phyloP scores from a whole-genome alignment of 2,113 vertebrate species.

The Ophthalmolycus amberensis region DNA sequence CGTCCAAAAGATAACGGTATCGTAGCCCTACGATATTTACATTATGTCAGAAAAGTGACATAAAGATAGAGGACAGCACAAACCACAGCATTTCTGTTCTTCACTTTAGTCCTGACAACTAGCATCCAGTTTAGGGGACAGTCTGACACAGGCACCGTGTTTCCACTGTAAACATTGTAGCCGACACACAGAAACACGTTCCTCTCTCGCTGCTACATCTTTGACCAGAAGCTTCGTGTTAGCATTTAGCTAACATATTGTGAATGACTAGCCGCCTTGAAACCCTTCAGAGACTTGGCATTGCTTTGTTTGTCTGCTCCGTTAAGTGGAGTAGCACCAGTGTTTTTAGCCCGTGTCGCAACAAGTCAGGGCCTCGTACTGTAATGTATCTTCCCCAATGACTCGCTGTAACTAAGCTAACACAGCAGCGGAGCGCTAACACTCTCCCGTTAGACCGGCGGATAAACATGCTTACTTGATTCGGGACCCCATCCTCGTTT shows the following conservation, averaged over 20 bases:
- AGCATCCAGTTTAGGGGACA: conserved; percentile 6
- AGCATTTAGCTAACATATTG: neutral
- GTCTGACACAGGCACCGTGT: neutral
- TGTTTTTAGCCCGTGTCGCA: conserved; percentile 69
- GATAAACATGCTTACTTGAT: conserved; percentile 79
- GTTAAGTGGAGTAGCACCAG: neutral
- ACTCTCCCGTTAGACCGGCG: neutral
- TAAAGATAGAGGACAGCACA: neutral
- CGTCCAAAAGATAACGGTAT: neutral
- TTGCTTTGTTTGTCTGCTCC: neutral
- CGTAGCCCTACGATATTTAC: neutral
- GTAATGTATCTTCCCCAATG: conserved; percentile 14
- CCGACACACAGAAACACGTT: neutral
- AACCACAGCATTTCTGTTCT: neutral
- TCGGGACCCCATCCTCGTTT: conserved; percentile 80
- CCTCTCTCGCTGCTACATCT: too few species aligned
- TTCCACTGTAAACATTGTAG: conserved; percentile 3
- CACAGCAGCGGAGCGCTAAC: neutral
- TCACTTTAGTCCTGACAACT: neutral
- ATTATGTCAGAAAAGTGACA: neutral
- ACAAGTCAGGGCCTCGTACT: conserved; percentile 76
- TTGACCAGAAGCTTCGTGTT: neutral
- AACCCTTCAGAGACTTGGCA: neutral
- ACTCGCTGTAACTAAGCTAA: conserved; percentile 37
- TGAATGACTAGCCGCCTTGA: neutral